A percentile compares a stretch with the other conserved stretches of the same genome.
Conservation (phyloP, 2,113 vertebrate genomes). For the Clarias gariepinus region DNA sequence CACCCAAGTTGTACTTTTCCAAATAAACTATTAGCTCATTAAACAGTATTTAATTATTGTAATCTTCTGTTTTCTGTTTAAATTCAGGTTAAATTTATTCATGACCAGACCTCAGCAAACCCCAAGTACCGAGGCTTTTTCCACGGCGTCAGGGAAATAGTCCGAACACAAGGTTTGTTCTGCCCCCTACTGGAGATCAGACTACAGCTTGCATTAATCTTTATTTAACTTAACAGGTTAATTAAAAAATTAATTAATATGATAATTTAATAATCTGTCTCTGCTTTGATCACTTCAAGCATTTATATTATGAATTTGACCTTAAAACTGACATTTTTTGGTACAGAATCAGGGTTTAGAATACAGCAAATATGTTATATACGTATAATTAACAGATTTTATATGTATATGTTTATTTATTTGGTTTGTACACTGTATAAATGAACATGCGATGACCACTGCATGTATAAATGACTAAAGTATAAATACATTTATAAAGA, state of each 20-base stretch:
- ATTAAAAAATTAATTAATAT: conserved; percentile 4
- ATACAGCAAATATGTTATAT: not conserved
- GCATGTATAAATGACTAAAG: not conserved
- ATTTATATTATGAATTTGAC: not conserved
- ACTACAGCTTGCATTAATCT: not conserved
- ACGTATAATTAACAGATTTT: not conserved
- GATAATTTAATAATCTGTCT: not conserved
- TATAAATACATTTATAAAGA: not conserved
- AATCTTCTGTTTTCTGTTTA: not conserved
- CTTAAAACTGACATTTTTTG: not conserved
- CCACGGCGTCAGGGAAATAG: conserved; percentile 90
- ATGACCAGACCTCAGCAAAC: conserved; percentile 89
- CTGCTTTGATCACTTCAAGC: not conserved
- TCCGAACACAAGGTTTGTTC: conserved; percentile 62
- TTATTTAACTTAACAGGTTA: not conserved
- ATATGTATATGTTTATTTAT: not conserved
- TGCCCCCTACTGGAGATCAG: conserved; percentile 1
- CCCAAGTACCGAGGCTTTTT: conserved; percentile 94
- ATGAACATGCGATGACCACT: not conserved
- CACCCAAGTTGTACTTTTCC: not conserved
- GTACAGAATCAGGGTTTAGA: not conserved
- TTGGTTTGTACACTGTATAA: not conserved
- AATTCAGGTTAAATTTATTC: conserved; percentile 93
- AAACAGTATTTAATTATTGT: no score
- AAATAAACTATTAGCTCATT: not conserved